Base-by-base conservation (phyloP, 2,888 invertebrate species). In the Sepiola atlantica region DNA sequence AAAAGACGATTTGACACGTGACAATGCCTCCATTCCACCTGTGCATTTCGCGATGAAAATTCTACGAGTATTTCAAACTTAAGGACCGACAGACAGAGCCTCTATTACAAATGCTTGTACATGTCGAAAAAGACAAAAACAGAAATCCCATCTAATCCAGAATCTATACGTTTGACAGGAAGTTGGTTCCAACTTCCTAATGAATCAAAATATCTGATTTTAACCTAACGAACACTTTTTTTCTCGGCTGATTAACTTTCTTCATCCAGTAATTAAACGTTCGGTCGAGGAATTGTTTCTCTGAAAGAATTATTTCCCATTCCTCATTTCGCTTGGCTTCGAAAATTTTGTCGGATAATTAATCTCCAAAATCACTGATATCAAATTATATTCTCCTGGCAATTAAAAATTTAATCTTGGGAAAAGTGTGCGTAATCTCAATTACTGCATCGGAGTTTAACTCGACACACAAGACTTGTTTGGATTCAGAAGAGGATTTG, bases 231-330 rank as follows among this genome's bases (percentile, higher is more conserved):
- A 77, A 24, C 8, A 28, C 28, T 77, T n/a, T 77, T 28, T 77
- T n/a, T 77, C n/a, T 77, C 77, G 16, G 77, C n/a, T 77, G 77
- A 77, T 77, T 77, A 77, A 77, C n/a, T 77, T 77, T 77, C 77
- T 77, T 77, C 77, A 32, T 77, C n/a, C 77, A 77, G n/a, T n/a
- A 77, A 77, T 77, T 77, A 77, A 77, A 77, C 77, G 32, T n/a
- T 77, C 77, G n/a, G 77, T 77, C 32, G 32, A 32, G 32, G 14
- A 77, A 77, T 18, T 10, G 77, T 18, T 77, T 77, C 32, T 77
- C n/a, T n/a, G n/a, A 77, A 77, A 77, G 77, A 77, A 77, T n/a
- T 32, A 12, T n/a, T 14, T 77, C 16, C 14, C 14, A 77, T 77
- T 77, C 77, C 32, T n/a, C 32, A 77, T 77, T 77, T n/a, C 77